Evolutionary conservation across 2,888 invertebrate genomes (phyloP).

Genomic region (Meiosimyza platycephala): DNA sequence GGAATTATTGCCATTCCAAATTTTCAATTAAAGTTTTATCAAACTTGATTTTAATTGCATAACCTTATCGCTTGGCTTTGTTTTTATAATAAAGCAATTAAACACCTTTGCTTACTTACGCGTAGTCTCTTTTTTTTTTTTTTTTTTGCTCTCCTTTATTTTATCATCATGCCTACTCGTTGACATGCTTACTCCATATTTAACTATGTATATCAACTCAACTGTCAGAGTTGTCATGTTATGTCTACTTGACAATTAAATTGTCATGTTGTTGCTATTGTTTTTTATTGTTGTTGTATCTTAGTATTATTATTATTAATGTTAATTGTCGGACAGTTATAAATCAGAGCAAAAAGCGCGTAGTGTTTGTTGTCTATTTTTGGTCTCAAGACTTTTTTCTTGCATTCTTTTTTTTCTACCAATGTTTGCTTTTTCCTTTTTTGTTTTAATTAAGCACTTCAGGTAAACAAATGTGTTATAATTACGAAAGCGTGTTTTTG

Average conservation of each 20-base stretch:
- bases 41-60: no score
- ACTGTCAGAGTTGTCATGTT: conserved; percentile 41
- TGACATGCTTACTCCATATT: conserved; percentile 27
- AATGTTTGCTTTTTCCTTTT: conserved; percentile 26
- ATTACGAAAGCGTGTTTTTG: conserved; percentile 37
- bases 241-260: conserved; percentile 61
- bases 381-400: conserved; percentile 51
- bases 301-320: conserved; percentile 17
- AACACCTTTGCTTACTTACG: conserved; percentile 51
- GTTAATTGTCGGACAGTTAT: conserved; percentile 62
- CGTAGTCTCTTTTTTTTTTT: not conserved
- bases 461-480: conserved; percentile 36
- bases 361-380: conserved; percentile 49
- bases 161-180: conserved; percentile 20
- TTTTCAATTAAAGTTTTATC: no score
- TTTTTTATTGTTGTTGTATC: conserved; percentile 18
- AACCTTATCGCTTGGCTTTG: not conserved
- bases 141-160: conserved; percentile 34
- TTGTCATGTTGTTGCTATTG: conserved; percentile 55
- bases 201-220: not conserved
- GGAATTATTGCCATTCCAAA: no score
- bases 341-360: conserved; percentile 54
- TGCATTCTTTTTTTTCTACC: conserved; percentile 10
- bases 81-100: conserved; percentile 57
- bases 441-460: conserved; percentile 32